Base-by-base conservation (phyloP, 1,140 invertebrate species). In the Dinoponera quadriceps region DNA sequence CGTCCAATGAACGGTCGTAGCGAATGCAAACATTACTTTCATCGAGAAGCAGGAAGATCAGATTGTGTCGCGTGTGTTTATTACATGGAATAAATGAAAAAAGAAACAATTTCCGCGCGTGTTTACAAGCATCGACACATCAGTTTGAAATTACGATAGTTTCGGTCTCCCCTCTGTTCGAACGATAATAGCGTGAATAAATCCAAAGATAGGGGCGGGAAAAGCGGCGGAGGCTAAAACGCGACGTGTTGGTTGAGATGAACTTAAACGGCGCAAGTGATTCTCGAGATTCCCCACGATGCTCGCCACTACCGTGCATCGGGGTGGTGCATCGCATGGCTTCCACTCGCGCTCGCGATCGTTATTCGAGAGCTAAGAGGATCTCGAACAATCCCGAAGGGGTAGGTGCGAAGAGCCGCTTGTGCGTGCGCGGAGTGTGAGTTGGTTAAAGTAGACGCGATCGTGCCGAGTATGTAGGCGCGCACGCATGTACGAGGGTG, bases 311-410 rank as follows among this genome's bases (percentile, higher is more conserved):
- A 51, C 60, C 7, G 38, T 44, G 38, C 62, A 77, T 77, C 74
- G 62, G n/a, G 11, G 11, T 44, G 38, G 74, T 16, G 20, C 48
- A 77, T n/a, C 62, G 62, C 74, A 77, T 77, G 74, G 62, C 74
- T 77, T 77, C 74, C 74, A 77, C 62, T 77, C 33, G 68, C 74
- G 27, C n/a, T n/a, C 25, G 48, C 74, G 62, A 68, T 77, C 62
- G 74, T 77, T 77, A 77, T 77, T 77, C 62, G 74, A 77, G 62
- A 77, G 62, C 74, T 66, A 77, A 77, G 74, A 77, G 62, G 74
- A 77, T 77, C 48, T 54, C 48, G 74, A 77, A 77, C 48, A 77
- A 77, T 77, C 74, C 66, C 73, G 60, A 65, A 68, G 44, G 62
- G 62, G 74, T 77, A 77, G 62, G 48, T 77, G 74, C 62, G 62